Conservation (phyloP, 2,888 invertebrate species). For the Aplocera efformata region DNA sequence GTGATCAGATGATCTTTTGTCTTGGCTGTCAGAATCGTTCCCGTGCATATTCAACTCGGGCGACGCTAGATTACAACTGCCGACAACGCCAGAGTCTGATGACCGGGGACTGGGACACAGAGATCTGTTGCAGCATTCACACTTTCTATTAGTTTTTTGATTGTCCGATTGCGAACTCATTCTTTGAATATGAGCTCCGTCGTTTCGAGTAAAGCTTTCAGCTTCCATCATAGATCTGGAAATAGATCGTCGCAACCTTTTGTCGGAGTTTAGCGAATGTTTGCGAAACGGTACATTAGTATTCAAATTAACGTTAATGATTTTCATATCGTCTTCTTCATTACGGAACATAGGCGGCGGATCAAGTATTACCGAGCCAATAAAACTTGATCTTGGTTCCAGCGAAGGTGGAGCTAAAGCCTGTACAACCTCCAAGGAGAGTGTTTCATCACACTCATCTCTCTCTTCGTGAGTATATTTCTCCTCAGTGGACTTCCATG, state of each 20-base stretch:
- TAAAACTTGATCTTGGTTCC: constrained; percentile 43
- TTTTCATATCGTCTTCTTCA: constrained; percentile 61
- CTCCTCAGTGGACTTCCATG: constrained; percentile 72
- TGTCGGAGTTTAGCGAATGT: constrained; percentile 82
- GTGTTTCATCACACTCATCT: constrained; percentile 34
- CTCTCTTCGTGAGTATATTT: constrained; percentile 45
- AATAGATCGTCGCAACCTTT: constrained; percentile 71
- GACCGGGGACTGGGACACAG: constrained; percentile 85
- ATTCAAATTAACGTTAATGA: constrained; percentile 67
- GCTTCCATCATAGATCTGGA: constrained; percentile 71
- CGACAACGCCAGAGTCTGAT: constrained; percentile 92
- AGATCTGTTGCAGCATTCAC: constrained; percentile 82
- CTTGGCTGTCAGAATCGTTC: constrained; percentile 62
- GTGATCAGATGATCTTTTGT: constrained; percentile 49
- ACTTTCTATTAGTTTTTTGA: constrained; percentile 57
- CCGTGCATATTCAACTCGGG: constrained; percentile 82
- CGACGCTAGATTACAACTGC: constrained; percentile 87
- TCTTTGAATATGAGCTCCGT: constrained; percentile 53
- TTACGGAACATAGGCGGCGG: constrained; percentile 83
- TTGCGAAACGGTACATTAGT: constrained; percentile 68
- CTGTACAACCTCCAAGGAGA: constrained; percentile 49
- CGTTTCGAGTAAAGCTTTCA: constrained; percentile 53
- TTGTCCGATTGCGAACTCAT: constrained; percentile 73
- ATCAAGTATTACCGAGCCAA: constrained; percentile 67
- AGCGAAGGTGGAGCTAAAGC: constrained; percentile 68